Percentiles rank a stretch among this genome's conserved stretches.
phyloP scores from a whole-genome alignment of 2,888 invertebrate genomes.

The Macaria notata region DNA sequence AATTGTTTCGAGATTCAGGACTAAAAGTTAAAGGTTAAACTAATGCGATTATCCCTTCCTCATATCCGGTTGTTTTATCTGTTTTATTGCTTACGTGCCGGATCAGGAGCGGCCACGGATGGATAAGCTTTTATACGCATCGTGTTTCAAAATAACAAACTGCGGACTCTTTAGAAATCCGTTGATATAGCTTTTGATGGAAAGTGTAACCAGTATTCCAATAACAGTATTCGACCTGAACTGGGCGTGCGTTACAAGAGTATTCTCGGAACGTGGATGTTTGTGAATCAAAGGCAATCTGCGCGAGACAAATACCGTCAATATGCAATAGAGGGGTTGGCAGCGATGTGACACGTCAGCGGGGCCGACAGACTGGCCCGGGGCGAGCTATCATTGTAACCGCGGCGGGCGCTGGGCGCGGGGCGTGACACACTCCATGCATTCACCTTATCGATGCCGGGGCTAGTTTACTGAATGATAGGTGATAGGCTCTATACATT shows the following conservation, averaged over 20 bases:
- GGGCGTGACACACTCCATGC: slow-evolving; percentile 13
- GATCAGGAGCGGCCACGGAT: slow-evolving; percentile 1
- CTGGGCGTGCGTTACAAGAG: not conserved
- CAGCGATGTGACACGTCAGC: slow-evolving; percentile 45
- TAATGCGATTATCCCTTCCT: slow-evolving; percentile 23
- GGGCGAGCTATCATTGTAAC: slow-evolving; percentile 35
- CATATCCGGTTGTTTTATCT: slow-evolving; percentile 23
- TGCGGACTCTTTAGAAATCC: too few relatives aligned
- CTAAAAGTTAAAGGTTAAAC: slow-evolving; percentile 26
- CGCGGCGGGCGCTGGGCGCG: slow-evolving; percentile 18
- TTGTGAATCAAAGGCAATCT: slow-evolving; percentile 22
- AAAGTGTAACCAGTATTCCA: too few relatives aligned
- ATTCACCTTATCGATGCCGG: slow-evolving; percentile 29
- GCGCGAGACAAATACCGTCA: slow-evolving; percentile 33
- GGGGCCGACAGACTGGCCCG: slow-evolving; percentile 30
- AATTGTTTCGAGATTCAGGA: slow-evolving; percentile 25
- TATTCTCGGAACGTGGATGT: slow-evolving; percentile 1
- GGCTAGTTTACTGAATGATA: slow-evolving; percentile 15
- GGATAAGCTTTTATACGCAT: slow-evolving; percentile 1
- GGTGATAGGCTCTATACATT: slow-evolving; percentile 12
- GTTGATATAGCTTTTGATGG: too few relatives aligned
- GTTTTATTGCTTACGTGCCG: slow-evolving; percentile 19
- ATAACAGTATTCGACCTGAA: too few relatives aligned
- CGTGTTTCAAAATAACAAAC: too few relatives aligned
- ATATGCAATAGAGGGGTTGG: slow-evolving; percentile 18